A percentile compares a stretch with the other conserved stretches of the same genome.
Conservation (phyloP, 2,888 invertebrate genomes). For the Drosophila nr. medialis region DNA sequence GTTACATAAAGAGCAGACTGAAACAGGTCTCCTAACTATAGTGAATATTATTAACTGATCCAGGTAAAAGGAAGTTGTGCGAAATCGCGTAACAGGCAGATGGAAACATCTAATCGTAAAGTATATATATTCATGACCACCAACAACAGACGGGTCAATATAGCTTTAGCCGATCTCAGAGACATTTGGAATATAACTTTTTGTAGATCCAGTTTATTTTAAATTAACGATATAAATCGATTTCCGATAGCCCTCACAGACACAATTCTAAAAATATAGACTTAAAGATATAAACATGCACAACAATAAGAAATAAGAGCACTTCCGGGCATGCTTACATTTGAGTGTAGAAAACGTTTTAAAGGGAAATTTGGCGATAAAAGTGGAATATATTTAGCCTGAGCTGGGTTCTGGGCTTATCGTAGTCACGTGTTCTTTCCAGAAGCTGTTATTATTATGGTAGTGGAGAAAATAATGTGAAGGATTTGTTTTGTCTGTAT, state of each 20-base stretch:
- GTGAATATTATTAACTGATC: background rate
- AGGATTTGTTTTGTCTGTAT: background rate
- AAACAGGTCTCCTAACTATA: background rate
- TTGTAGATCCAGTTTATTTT: background rate
- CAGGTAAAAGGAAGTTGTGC: background rate
- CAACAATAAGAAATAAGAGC: background rate
- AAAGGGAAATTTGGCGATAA: background rate
- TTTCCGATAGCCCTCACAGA: background rate
- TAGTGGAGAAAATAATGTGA: background rate
- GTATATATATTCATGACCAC: background rate
- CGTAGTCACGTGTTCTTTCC: background rate
- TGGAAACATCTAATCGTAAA: background rate
- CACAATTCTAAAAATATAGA: background rate
- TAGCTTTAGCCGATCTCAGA: too few species aligned
- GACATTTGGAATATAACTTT: background rate
- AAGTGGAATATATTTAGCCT: background rate
- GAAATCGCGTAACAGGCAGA: background rate
- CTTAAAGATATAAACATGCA: too few species aligned
- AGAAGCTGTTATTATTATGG: constrained; percentile 1
- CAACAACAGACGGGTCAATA: background rate
- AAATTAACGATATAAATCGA: background rate
- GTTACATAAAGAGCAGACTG: background rate
- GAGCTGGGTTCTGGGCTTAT: background rate
- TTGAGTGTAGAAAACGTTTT: background rate
- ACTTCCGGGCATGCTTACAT: background rate